A percentile compares a stretch with the other conserved stretches of the same genome.
Evolutionary conservation across 2,113 vertebrate species (phyloP).

Genomic region (Colossoma macropomum): DNA sequence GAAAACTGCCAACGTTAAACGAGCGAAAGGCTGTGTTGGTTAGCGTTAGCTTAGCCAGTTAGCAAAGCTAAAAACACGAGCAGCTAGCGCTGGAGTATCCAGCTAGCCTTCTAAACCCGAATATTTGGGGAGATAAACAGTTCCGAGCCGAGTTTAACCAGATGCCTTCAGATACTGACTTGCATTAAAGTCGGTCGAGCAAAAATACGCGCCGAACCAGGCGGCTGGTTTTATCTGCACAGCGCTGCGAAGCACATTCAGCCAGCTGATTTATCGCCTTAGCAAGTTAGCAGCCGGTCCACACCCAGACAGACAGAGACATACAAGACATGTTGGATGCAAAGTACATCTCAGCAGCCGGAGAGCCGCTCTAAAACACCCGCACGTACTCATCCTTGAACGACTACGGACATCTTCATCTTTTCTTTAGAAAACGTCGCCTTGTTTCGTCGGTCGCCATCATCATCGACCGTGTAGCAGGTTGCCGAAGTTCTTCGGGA

Average conservation of each 20-base stretch:
- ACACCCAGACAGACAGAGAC: conserved; percentile 48
- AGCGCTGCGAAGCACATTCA: not conserved
- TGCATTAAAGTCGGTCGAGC: too few relatives aligned
- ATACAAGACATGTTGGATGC: conserved; percentile 22
- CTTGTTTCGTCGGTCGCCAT: conserved; percentile 76
- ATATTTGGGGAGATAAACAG: too few relatives aligned
- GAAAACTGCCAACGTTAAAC: not conserved
- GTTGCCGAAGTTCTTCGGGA: conserved; percentile 75
- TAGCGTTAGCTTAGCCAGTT: conserved; percentile 48
- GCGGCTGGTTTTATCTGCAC: not conserved
- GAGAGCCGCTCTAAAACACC: not conserved
- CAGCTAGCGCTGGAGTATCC: too few relatives aligned
- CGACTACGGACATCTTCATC: conserved; percentile 76
- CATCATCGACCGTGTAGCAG: conserved; percentile 77
- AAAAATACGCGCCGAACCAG: not conserved
- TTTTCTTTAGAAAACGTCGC: conserved; percentile 70
- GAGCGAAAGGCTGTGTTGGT: not conserved
- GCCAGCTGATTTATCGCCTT: not conserved
- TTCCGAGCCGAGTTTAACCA: not conserved
- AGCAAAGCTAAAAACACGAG: not conserved
- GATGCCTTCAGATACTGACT: too few relatives aligned
- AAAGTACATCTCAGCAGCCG: not conserved
- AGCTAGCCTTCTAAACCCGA: too few relatives aligned
- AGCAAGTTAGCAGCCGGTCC: conserved; percentile 52
- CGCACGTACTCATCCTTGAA: conserved; percentile 76